Percentiles rank a stretch among this genome's conserved stretches.
Evolutionary conservation across 2,113 vertebrate genomes (phyloP).

Genomic region (Ondatra zibethicus): DNA sequence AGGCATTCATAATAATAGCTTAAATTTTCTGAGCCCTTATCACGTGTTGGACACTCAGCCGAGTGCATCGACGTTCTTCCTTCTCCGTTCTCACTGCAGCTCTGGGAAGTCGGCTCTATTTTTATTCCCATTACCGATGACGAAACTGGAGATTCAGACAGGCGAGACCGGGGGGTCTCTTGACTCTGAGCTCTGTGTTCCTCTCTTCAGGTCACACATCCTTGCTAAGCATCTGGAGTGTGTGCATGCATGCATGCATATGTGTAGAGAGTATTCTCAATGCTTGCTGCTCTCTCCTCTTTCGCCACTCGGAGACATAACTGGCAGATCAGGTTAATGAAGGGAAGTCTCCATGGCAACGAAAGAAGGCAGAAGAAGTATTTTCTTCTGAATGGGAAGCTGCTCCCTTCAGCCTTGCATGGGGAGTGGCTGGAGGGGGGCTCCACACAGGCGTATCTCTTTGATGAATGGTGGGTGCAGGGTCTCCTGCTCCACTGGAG

Average conservation of each 20-base stretch:
- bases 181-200: neutral
- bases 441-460: accelerated
- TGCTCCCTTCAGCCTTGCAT: neutral
- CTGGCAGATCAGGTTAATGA: conserved; percentile 40
- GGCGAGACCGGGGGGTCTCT: neutral
- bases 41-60: neutral
- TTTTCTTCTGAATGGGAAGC: conserved; percentile 56
- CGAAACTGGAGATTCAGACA: neutral
- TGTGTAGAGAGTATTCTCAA: neutral
- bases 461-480: neutral
- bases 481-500: neutral
- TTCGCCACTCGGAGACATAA: neutral
- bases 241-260: neutral
- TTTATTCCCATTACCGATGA: conserved; percentile 15
- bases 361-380: neutral
- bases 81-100: neutral
- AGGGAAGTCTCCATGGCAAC: conserved; percentile 65
- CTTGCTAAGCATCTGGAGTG: neutral
- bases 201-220: neutral
- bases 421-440: neutral
- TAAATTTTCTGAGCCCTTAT: neutral
- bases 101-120: neutral
- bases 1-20: neutral
- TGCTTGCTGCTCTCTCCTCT: neutral
- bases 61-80: neutral